These are phyloP conservation scores for Sebastes miniatus DNA, from an alignment of 2,797 vertebrate genomes.

Conservation along the genomic window DNA sequence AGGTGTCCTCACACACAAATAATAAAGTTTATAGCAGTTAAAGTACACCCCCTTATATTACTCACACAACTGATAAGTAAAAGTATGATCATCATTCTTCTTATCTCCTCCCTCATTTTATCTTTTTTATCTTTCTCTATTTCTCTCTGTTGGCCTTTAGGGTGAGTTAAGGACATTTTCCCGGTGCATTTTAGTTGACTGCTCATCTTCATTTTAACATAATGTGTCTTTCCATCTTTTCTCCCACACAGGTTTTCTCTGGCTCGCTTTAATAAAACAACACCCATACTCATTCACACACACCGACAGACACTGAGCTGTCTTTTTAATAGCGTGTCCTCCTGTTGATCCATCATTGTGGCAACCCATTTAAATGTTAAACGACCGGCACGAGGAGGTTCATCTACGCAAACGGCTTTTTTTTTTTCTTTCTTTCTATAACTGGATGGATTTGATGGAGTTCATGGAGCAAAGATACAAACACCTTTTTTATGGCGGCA, in stretches of 20 bases:
- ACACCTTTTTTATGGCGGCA: slow-evolving; percentile 28
- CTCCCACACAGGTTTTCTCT: slow-evolving; percentile 15
- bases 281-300: background rate
- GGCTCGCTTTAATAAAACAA: slow-evolving; percentile 44
- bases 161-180: slow-evolving; percentile 1
- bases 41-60: background rate
- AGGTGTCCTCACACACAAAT: slow-evolving; percentile 20
- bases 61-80: background rate
- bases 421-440: slow-evolving; percentile 5
- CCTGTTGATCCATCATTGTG: slow-evolving; percentile 60
- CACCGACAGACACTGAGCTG: slow-evolving; percentile 26
- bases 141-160: slow-evolving; percentile 17
- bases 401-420: slow-evolving; percentile 47
- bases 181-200: slow-evolving; percentile 11
- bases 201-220: slow-evolving; percentile 31
- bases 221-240: slow-evolving; percentile 35
- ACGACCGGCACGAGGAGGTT: slow-evolving; percentile 45
- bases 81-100: slow-evolving; percentile 13
- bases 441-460: slow-evolving; percentile 47
- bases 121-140: background rate
- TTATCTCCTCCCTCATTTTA: background rate
- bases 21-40: background rate
- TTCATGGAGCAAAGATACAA: slow-evolving; percentile 39
- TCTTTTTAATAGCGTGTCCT: slow-evolving; percentile 49
- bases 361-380: slow-evolving; percentile 67